These are phyloP conservation scores for Burhinus bistriatus DNA, from an alignment of 2,113 vertebrate species.

Conservation along the genomic window DNA sequence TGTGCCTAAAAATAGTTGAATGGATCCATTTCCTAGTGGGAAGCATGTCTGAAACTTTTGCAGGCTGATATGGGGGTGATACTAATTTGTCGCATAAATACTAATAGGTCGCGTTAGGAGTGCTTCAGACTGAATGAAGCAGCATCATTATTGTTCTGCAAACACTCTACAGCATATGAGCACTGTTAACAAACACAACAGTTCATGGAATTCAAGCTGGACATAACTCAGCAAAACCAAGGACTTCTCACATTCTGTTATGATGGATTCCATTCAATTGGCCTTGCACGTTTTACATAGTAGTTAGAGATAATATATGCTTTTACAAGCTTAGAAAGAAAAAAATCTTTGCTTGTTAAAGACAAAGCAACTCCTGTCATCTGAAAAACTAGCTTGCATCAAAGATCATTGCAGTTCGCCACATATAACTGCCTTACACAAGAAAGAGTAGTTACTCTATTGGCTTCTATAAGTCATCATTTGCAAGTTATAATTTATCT, in stretches of 20 bases:
- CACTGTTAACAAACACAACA: not conserved
- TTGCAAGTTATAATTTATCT: not conserved
- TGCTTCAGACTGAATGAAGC: not conserved
- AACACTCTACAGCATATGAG: not conserved
- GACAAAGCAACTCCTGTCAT: not conserved
- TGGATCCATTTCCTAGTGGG: not conserved
- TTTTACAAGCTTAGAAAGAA: not conserved
- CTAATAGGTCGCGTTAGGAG: not conserved
- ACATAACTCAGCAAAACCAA: not conserved
- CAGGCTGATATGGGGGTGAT: not conserved
- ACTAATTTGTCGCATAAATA: not conserved
- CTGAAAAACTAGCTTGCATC: not conserved
- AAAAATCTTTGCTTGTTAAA: not conserved
- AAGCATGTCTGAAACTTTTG: not conserved
- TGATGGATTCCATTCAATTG: not conserved
- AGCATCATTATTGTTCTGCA: not conserved
- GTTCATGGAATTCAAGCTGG: not conserved
- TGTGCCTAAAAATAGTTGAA: not conserved
- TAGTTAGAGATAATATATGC: not conserved
- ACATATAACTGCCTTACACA: not conserved
- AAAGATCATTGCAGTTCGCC: not conserved
- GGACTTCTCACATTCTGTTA: not conserved
- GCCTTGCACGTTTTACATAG: not conserved
- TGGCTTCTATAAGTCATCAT: not conserved
- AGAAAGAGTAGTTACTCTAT: not conserved